phyloP scores from a whole-genome alignment of 2,888 invertebrate species.

The Eudemis profundana region DNA sequence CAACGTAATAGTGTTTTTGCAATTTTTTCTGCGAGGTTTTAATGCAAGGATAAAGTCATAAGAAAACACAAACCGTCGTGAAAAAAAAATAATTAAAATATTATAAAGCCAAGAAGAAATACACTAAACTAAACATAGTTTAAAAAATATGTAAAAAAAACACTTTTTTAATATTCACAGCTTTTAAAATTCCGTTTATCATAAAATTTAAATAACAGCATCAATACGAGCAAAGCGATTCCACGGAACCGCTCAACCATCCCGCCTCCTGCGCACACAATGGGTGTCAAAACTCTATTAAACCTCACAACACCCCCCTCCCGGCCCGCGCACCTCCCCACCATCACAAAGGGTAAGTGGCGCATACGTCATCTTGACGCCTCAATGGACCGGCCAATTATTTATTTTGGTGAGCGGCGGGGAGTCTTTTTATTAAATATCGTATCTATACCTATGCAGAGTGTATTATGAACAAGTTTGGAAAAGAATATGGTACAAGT shows the following conservation, averaged over 20 bases:
- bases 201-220: conserved; percentile 25
- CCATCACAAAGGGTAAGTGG: background rate
- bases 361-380: conserved; percentile 25
- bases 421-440: conserved; percentile 20
- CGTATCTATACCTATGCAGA: conserved; percentile 6
- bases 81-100: no score
- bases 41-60: no score
- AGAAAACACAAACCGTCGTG: no score
- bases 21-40: no score
- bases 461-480: no score
- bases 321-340: conserved; percentile 6
- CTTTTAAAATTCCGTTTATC: background rate
- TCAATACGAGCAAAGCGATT: background rate
- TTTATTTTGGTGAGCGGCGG: background rate
- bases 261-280: background rate
- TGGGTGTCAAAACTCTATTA: conserved; percentile 24
- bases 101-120: no score
- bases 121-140: no score
- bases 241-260: background rate
- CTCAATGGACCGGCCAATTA: conserved; percentile 24
- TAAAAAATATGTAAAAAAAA: no score
- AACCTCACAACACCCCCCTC: background rate
- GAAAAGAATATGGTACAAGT: no score
- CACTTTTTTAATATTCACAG: background rate
- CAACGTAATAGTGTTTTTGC: no score